phyloP scores from a whole-genome alignment of 2,113 vertebrate genomes.

The Psephotus haematonotus region DNA sequence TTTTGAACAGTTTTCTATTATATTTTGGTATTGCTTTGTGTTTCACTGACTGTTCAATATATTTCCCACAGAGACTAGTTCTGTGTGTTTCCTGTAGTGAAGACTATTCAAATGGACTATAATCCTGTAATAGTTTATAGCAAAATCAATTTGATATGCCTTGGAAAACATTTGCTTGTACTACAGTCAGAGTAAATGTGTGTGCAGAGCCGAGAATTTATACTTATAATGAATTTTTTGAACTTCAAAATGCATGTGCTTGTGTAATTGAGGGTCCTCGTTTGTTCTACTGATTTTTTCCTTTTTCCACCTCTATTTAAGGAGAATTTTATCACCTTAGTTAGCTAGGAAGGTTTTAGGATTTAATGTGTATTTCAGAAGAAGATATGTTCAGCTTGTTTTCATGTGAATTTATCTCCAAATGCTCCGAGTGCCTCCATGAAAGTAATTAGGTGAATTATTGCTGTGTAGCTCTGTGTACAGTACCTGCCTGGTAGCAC shows the following conservation, averaged over 20 bases:
- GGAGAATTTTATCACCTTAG: not conserved
- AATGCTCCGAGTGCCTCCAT: not conserved
- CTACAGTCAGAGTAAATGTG: slow-evolving; percentile 9
- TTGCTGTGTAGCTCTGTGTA: not conserved
- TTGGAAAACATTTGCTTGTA: not conserved
- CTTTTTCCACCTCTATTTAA: not conserved
- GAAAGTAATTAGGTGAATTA: slow-evolving; percentile 38
- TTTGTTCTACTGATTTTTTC: not conserved
- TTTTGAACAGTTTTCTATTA: not conserved
- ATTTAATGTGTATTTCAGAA: not conserved
- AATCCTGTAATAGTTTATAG: slow-evolving; percentile 39
- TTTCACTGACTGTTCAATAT: slow-evolving; percentile 47
- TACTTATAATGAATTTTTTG: not conserved
- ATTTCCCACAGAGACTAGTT: slow-evolving; percentile 17
- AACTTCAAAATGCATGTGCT: not conserved
- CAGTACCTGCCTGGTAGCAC: not conserved
- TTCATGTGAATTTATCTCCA: not conserved
- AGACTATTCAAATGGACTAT: slow-evolving; percentile 39
- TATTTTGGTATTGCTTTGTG: not conserved
- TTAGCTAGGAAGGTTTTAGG: not conserved
- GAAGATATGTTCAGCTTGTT: not conserved
- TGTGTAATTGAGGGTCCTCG: not conserved
- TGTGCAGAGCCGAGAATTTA: slow-evolving; percentile 26
- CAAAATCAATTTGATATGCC: slow-evolving; percentile 47
- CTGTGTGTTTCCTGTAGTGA: slow-evolving; percentile 25